These are phyloP conservation scores for Anguilla japonica DNA, from an alignment of 2,113 vertebrate genomes.

Conservation along the genomic window DNA sequence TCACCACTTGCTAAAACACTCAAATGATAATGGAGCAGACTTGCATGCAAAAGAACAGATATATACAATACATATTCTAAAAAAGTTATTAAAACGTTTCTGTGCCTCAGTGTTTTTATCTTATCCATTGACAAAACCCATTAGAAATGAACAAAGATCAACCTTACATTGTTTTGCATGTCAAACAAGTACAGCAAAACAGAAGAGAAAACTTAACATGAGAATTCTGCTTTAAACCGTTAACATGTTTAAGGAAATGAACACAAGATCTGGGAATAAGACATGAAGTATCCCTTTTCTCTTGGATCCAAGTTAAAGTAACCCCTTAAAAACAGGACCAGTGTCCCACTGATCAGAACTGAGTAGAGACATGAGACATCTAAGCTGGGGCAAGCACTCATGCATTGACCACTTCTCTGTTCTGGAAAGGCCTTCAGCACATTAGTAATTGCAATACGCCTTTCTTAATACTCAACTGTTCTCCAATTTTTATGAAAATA, in stretches of 20 bases:
- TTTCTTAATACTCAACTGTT: background rate
- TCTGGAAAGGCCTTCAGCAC: background rate
- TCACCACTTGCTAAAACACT: slow-evolving; percentile 46
- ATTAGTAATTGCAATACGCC: background rate
- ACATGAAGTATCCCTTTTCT: slow-evolving; percentile 10
- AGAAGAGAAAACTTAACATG: background rate
- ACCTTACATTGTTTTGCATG: background rate
- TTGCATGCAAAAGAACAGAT: slow-evolving; percentile 37
- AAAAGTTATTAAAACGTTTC: slow-evolving; percentile 4
- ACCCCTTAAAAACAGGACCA: background rate
- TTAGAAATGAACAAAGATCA: background rate
- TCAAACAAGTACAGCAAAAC: background rate
- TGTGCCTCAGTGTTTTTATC: background rate
- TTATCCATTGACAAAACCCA: background rate
- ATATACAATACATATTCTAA: background rate
- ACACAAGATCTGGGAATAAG: background rate
- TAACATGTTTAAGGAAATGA: background rate
- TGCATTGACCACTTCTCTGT: background rate
- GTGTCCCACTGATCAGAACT: no score
- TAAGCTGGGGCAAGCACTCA: background rate
- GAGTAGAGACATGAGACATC: no score
- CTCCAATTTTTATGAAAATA: background rate
- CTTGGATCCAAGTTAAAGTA: background rate
- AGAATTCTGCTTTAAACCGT: background rate
- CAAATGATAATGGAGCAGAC: slow-evolving; percentile 44